Conservation (phyloP, 2,888 invertebrate genomes). For the Odontocerum albicorne region DNA sequence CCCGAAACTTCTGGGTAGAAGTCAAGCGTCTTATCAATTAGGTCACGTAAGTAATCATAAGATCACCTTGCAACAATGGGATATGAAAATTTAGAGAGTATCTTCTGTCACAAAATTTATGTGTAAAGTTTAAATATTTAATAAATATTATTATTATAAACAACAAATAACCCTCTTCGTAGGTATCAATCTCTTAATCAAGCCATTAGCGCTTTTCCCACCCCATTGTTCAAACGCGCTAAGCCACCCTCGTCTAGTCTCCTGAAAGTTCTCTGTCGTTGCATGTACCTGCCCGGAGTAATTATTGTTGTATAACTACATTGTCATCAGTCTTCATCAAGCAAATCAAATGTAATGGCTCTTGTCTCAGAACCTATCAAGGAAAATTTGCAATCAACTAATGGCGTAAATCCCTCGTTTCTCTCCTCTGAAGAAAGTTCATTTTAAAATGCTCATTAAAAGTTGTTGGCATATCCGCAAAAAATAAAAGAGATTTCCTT, state of each 20-base stretch:
- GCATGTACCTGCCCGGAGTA: constrained; percentile 27
- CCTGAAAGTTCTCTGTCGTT: constrained; percentile 1
- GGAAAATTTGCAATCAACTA: constrained; percentile 34
- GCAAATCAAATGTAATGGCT: constrained; percentile 32
- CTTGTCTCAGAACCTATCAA: constrained; percentile 31
- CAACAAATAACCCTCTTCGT: constrained; percentile 17
- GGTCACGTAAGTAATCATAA: too few species aligned
- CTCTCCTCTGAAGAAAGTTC: neutral
- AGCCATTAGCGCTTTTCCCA: constrained; percentile 51
- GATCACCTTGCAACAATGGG: too few species aligned
- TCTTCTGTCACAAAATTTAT: too few species aligned
- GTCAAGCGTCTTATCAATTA: too few species aligned
- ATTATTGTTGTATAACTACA: constrained; percentile 31
- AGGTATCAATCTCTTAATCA: constrained; percentile 50
- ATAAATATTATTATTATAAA: too few species aligned
- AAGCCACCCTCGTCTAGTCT: constrained; percentile 12
- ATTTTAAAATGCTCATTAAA: constrained; percentile 14
- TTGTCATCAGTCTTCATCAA: constrained; percentile 36
- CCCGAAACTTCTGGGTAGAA: too few species aligned
- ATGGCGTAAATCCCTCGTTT: constrained; percentile 18
- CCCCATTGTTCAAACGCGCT: constrained; percentile 31
- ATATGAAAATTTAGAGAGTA: too few species aligned
- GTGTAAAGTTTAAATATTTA: too few species aligned
- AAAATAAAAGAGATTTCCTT: too few species aligned
- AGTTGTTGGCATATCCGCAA: constrained; percentile 3